Evolutionary conservation across 2,888 invertebrate genomes (phyloP), one percentile per base, ranked within the genome.

Genomic region (Plebejus melissa): DNA sequence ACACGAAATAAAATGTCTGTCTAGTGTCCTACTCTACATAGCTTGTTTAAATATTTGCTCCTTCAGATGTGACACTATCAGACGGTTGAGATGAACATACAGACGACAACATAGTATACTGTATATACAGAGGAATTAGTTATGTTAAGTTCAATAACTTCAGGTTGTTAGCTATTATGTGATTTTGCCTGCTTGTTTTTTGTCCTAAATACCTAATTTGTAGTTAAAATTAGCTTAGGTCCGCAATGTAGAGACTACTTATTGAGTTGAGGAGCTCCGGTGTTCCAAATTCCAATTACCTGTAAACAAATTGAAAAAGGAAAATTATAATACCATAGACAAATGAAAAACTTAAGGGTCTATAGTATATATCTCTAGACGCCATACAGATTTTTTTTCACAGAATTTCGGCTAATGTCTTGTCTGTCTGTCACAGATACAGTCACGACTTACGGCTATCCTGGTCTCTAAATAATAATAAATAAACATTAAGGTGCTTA

Each of bases 11-110:
- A 41, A 28, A 41, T 41, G 41, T 70, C 70, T 69, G 74, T 69
- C 22, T 69, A 57, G 41, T 74, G 69, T 74, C 74, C 76, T 76
- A 74, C 74, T 74, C 36, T 50, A 69, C 69, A 50, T 72, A 46
- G 76, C 65, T 76, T n/a, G 71, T 58, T 72, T 72, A 72, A 76
- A 76, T 72, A 72, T 76, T 76, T 76, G 76, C 50, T 60, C n/a
- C 72, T 71, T 38, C 46, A 58, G 2, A 65, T 41, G 75, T 75
- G 50, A 54, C 69, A 38, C n/a, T 75, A 75, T 75, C 70, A 54
- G 50, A 32, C 50, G 6, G 13, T 36, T 41, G 38, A 70, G 22
- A 70, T 22, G 41, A 70, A 70, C 22, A 70, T 22, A 41, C 41
- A 65, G 11, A 13, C 32, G 58, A 11, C 13, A 13, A 65, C 32